Conservation (phyloP, 1,140 invertebrate genomes). For the Onthophagus taurus region DNA sequence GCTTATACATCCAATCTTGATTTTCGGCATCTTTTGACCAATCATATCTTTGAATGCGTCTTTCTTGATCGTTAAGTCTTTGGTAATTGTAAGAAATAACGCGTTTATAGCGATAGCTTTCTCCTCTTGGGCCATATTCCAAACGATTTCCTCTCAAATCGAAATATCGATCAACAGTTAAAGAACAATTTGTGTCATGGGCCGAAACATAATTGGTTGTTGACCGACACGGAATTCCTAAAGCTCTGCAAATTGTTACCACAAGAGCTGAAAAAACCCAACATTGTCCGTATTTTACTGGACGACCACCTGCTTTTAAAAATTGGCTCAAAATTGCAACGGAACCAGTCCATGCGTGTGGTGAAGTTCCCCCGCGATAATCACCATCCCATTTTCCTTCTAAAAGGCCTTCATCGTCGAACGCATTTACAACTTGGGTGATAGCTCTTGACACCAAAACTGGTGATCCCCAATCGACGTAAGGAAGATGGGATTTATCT, state of each 20-base stretch:
- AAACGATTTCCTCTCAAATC: conserved; percentile 53
- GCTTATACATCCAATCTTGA: too few relatives aligned
- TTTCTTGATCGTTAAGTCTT: too few relatives aligned
- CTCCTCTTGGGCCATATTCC: conserved; percentile 41
- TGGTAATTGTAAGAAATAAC: too few relatives aligned
- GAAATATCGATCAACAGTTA: conserved; percentile 61
- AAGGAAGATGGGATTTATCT: conserved; percentile 49
- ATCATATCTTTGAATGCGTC: too few relatives aligned
- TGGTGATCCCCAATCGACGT: conserved; percentile 57
- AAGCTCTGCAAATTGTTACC: conserved; percentile 53
- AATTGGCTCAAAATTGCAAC: conserved; percentile 60
- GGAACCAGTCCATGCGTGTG: conserved; percentile 59
- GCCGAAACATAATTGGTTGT: conserved; percentile 71
- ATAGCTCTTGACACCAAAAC: conserved; percentile 58
- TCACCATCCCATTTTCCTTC: conserved; percentile 64
- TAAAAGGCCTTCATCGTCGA: conserved; percentile 58
- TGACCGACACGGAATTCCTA: conserved; percentile 58
- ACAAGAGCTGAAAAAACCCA: conserved; percentile 70
- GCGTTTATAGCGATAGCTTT: too few relatives aligned
- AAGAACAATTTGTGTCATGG: conserved; percentile 62
- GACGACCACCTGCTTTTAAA: conserved; percentile 47
- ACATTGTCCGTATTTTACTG: conserved; percentile 74
- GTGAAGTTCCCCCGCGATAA: conserved; percentile 57
- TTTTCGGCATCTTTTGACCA: too few relatives aligned
- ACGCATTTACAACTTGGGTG: conserved; percentile 55